A percentile compares a stretch with the other conserved stretches of the same genome.
These are phyloP conservation scores for Ptyas mucosa DNA, from an alignment of 2,113 vertebrate species.

Conservation along the genomic window DNA sequence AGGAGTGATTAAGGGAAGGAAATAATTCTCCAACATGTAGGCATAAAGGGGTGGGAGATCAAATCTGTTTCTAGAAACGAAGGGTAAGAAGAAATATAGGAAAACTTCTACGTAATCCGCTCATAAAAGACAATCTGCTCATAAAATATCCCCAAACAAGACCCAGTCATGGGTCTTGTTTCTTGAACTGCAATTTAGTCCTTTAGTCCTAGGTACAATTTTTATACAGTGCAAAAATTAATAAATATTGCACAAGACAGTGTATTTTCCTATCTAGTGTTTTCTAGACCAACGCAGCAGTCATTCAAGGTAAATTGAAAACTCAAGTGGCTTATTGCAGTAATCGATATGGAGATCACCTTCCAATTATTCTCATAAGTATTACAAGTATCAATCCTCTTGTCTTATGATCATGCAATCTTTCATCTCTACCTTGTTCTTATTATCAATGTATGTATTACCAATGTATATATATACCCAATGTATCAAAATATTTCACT, in stretches of 20 bases:
- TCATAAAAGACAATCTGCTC: neutral
- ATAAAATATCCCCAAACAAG: neutral
- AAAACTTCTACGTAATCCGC: neutral
- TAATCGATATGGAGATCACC: neutral
- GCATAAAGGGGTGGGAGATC: neutral
- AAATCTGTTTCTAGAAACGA: neutral
- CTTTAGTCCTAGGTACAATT: neutral
- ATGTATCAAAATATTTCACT: neutral
- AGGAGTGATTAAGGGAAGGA: neutral
- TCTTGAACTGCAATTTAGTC: neutral
- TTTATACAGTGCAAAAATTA: neutral
- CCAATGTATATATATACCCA: neutral
- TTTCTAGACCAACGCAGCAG: neutral
- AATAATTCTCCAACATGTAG: neutral
- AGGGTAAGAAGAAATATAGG: neutral
- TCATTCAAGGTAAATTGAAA: neutral
- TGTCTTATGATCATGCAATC: neutral
- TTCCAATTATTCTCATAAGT: neutral
- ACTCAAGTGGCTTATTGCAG: neutral
- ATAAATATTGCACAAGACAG: neutral
- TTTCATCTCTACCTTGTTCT: neutral
- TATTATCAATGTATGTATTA: neutral
- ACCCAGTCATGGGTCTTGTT: neutral
- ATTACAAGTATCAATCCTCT: neutral
- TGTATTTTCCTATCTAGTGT: neutral